phyloP scores from a whole-genome alignment of 2,797 vertebrate species.

The Paguma larvata region DNA sequence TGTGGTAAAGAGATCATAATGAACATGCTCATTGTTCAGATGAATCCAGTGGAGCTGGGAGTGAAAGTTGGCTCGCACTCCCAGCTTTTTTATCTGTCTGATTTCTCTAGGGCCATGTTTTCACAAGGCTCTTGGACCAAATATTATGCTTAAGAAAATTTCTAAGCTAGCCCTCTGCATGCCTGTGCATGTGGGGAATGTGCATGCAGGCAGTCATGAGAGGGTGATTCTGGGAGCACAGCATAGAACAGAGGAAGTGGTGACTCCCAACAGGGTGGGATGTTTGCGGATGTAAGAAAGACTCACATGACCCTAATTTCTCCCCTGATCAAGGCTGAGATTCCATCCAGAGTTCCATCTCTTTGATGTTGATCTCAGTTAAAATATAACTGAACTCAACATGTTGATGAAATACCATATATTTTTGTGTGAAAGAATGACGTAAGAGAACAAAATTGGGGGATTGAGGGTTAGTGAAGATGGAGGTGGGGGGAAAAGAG shows the following conservation, averaged over 20 bases:
- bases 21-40: neutral
- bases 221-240: neutral
- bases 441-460: neutral
- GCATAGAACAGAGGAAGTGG: neutral
- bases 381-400: neutral
- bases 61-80: neutral
- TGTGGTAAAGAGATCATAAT: neutral
- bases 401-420: neutral
- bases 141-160: constrained; percentile 1
- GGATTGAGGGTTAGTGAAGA: neutral
- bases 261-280: neutral
- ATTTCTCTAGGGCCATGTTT: neutral
- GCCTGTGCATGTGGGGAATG: neutral
- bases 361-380: constrained; percentile 27
- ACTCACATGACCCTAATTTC: neutral
- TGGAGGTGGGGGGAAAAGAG: neutral
- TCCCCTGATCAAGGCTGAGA: neutral
- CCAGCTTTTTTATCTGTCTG: neutral
- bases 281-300: neutral
- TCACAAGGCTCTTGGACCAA: neutral
- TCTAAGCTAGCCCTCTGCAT: neutral
- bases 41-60: neutral
- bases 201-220: too few species aligned
- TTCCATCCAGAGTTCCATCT: neutral
- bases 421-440: constrained; percentile 27